phyloP scores from a whole-genome alignment of 2,888 invertebrate species.

The Rotaria sp. region DNA sequence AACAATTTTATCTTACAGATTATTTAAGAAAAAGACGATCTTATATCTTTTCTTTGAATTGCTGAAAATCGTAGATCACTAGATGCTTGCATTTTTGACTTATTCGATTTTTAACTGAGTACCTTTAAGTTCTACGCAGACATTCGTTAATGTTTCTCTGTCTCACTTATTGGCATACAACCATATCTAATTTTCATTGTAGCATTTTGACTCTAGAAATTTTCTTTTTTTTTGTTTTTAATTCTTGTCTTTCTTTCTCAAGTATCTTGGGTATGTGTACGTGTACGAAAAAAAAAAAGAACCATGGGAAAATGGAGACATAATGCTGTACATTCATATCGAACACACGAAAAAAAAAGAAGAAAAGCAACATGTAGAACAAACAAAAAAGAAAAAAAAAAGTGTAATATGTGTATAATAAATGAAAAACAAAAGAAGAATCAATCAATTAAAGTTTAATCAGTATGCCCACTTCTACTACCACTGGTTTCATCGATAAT shows the following conservation, averaged over 20 bases:
- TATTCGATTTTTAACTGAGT: too few relatives aligned
- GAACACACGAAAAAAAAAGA: neutral
- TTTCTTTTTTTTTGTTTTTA: too few relatives aligned
- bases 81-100: too few relatives aligned
- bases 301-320: neutral
- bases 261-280: neutral
- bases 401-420: neutral
- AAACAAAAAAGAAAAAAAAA: neutral
- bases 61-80: too few relatives aligned
- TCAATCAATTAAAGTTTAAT: neutral
- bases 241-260: neutral
- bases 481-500: neutral
- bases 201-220: too few relatives aligned
- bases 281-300: neutral
- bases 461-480: neutral
- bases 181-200: too few relatives aligned
- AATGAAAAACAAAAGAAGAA: neutral
- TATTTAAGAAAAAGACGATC: too few relatives aligned
- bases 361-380: neutral
- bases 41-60: too few relatives aligned
- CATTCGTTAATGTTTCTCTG: too few relatives aligned
- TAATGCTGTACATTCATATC: slow-evolving; percentile 6
- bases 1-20: too few relatives aligned
- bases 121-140: too few relatives aligned
- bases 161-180: too few relatives aligned